phyloP scores from a whole-genome alignment of 2,113 vertebrate genomes.

The Centropristis striata region DNA sequence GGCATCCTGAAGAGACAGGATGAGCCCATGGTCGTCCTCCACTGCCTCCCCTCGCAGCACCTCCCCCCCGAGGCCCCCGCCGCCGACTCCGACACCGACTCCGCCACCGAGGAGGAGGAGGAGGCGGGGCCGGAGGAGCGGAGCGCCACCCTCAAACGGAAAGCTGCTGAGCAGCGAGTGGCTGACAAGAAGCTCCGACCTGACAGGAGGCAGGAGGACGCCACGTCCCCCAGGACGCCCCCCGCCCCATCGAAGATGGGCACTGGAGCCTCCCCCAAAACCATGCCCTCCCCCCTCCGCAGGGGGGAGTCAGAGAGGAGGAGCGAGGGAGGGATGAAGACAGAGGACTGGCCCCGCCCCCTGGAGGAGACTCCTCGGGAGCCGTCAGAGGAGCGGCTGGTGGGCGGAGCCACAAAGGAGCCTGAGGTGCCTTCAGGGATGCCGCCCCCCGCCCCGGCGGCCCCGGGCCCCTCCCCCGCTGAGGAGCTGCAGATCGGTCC shows the following conservation, averaged over 20 bases:
- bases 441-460: constrained; percentile 85
- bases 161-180: constrained; percentile 86
- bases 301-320: constrained; percentile 76
- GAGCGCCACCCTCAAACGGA: constrained; percentile 85
- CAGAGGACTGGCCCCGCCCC: constrained; percentile 24
- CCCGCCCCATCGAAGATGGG: constrained; percentile 62
- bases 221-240: constrained; percentile 47
- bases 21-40: constrained; percentile 80
- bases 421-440: constrained; percentile 82
- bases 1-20: constrained; percentile 71
- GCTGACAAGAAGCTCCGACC: constrained; percentile 90
- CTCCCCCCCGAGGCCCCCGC: constrained; percentile 53
- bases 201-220: constrained; percentile 87
- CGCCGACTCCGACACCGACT: constrained; percentile 87
- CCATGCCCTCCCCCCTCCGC: constrained; percentile 45
- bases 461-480: not conserved
- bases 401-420: constrained; percentile 63
- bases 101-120: constrained; percentile 85
- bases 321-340: constrained; percentile 21
- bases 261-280: constrained; percentile 34
- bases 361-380: constrained; percentile 18
- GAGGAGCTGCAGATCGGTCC: constrained; percentile 89
- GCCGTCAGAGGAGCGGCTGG: constrained; percentile 21
- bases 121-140: constrained; percentile 85
- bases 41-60: constrained; percentile 64